Evolutionary conservation across 2,797 vertebrate genomes (phyloP), one percentile per base, ranked within the genome.

Genomic region (Molothrus ater): DNA sequence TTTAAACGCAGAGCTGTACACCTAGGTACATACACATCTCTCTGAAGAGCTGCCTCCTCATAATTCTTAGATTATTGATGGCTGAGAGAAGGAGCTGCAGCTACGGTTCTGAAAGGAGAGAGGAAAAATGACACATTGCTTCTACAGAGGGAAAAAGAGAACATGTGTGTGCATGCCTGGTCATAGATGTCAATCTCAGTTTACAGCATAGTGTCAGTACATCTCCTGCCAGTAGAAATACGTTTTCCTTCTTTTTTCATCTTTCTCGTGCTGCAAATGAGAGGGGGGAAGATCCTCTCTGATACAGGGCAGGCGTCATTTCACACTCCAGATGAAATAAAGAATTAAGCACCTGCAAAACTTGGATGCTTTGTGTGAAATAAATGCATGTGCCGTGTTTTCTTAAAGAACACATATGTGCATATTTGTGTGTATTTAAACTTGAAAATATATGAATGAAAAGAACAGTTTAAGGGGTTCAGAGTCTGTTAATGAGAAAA

Each of bases 341-440:
- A 73, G 59, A 92, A 96, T 93, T 96, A 96, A 97, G 96, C 93
- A 97, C 95, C 95, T 98, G 96, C 94, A 96, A 89, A 96, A 91
- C 88, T 91, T 95, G 83, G 79, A 94, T 85, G 86, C 59, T 85
- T 82, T 95, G 84, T 45, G 11, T 79, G 92, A 76, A 90, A 61
- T 93, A 90, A 96, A 65, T 51, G 43, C 13, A 8, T 90, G 71
- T 82, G 61, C 50, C 2, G 56, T 48, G 13, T 65, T 90, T 95
- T 81, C 68, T 88, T 68, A 43, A 82, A 95, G 72, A 88, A 63
- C 82, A 69, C 66, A 47, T 86, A 63, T 45, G 59, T 91, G 57
- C 66, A 22, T 86, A 40, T 82, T 80, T 90, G 17, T 69, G 29
- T 73, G 53, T n/a, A 43, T 81, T 84, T 79, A 75, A 76, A 90